Evolutionary conservation across 2,888 invertebrate genomes (phyloP), one percentile per base, ranked within the genome.

Genomic region (Fragum whitleyi): DNA sequence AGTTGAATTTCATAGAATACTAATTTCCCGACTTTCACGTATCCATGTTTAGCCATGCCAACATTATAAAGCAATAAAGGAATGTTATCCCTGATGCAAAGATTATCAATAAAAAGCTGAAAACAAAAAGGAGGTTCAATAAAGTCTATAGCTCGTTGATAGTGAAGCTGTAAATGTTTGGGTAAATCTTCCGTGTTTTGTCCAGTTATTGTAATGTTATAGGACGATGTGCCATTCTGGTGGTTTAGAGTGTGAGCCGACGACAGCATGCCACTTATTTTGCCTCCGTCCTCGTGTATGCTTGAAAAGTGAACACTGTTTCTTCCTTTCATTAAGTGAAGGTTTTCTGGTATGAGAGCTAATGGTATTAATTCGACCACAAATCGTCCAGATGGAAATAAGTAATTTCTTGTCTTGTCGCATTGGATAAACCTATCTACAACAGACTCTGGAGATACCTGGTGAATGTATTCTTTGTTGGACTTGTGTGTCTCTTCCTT

Each of bases 191-290:
- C 11, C 23, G 3, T 57, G 57, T 57, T 14, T 23, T 23, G 3
- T 26, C 57, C 57, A 5, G 26, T n/a, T 7, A 57, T 57, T 26
- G 57, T 57, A 23, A 57, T 26, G n/a, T 57, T 57, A 26, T 57
- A 57, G 57, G 57, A 57, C 23, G 21, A 57, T 57, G 57, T 23
- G 21, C 26, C 57, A 57, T 57, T 57, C 2, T 11, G 6, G 14
- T 57, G 57, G 6, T 57, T n/a, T 57, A 57, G 23, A 23, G 23
- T 57, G 57, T 57, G 57, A 26, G 57, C 57, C 23, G 57, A 57
- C n/a, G 57, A 57, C 14, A 57, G 14, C 6, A 23, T 21, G 23
- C 57, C 57, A 1, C 11, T 21, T 14, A 57, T 23, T 23, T 2
- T 26, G 26, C 23, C 26, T 21, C n/a, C 26, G 23, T 26, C 23